Conservation (phyloP, 2,113 vertebrate genomes). For the Ariopsis seemanni region DNA sequence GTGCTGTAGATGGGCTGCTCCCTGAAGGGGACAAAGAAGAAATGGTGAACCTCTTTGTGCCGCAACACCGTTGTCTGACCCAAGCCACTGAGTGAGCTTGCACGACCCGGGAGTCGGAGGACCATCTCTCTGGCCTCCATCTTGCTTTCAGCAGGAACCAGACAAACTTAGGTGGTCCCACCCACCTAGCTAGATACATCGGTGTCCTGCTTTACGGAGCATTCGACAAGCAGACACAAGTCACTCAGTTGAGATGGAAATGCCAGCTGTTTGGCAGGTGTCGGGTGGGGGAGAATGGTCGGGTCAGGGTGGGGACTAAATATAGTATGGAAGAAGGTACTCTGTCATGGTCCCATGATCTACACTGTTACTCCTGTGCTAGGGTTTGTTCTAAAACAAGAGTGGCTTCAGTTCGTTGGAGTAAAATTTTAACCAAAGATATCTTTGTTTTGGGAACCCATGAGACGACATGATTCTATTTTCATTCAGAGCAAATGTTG, state of each 20-base stretch:
- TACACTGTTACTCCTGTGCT: slow-evolving; percentile 26
- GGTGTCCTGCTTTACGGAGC: slow-evolving; percentile 26
- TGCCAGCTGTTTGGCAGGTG: slow-evolving; percentile 57
- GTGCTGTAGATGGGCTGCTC: slow-evolving; percentile 99
- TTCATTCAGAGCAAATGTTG: background rate
- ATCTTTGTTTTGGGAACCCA: background rate
- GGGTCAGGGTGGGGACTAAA: slow-evolving; percentile 63
- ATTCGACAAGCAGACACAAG: slow-evolving; percentile 49
- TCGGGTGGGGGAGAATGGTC: slow-evolving; percentile 48
- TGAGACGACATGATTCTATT: background rate
- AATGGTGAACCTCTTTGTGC: slow-evolving; percentile 75
- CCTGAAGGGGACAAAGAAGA: slow-evolving; percentile 80
- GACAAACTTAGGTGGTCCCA: slow-evolving; percentile 27
- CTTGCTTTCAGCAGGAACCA: slow-evolving; percentile 37
- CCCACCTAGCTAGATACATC: slow-evolving; percentile 33
- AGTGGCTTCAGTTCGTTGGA: background rate
- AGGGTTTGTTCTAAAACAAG: slow-evolving; percentile 7
- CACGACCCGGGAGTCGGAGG: slow-evolving; percentile 61
- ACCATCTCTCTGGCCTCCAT: slow-evolving; percentile 67
- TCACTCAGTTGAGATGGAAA: slow-evolving; percentile 71
- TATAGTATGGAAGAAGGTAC: slow-evolving; percentile 73
- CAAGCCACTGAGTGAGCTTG: slow-evolving; percentile 57
- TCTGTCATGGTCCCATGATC: slow-evolving; percentile 61
- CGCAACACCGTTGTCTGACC: slow-evolving; percentile 64
- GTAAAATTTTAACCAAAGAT: background rate